Evolutionary conservation across 2,888 invertebrate species (phyloP).

Genomic region (Chironomus riparius): DNA sequence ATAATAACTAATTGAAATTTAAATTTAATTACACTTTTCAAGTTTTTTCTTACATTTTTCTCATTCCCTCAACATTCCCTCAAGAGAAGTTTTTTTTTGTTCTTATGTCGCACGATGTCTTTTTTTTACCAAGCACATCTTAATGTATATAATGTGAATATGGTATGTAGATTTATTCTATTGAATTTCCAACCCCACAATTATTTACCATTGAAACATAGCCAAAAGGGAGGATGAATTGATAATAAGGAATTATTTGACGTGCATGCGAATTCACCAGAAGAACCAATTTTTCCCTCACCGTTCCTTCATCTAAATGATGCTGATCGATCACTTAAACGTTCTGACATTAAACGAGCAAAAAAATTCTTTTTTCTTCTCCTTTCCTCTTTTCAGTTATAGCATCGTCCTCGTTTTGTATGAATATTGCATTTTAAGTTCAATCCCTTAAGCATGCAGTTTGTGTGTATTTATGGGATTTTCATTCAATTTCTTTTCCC

Average conservation of each 20-base stretch:
- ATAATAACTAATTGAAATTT: constrained; percentile 26
- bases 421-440: constrained; percentile 26
- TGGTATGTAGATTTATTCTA: background rate
- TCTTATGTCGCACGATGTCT: too few relatives aligned
- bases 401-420: background rate
- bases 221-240: background rate
- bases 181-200: background rate
- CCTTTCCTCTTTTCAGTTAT: background rate
- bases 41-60: background rate
- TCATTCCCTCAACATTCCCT: background rate
- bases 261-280: background rate
- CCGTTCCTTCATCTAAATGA: background rate
- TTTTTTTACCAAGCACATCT: too few relatives aligned
- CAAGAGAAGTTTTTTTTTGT: too few relatives aligned
- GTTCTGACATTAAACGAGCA: background rate
- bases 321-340: constrained; percentile 23
- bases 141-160: background rate
- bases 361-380: background rate
- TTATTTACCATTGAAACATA: background rate
- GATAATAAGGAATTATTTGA: constrained; percentile 6
- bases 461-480: constrained; percentile 27
- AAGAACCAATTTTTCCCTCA: background rate
- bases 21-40: constrained; percentile 19
- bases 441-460: constrained; percentile 26
- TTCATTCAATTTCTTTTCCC: constrained; percentile 19